Percentiles rank a stretch among this genome's conserved stretches.
Evolutionary conservation across 2,888 invertebrate species (phyloP).

Genomic region (Eumacrocentrus americanus): DNA sequence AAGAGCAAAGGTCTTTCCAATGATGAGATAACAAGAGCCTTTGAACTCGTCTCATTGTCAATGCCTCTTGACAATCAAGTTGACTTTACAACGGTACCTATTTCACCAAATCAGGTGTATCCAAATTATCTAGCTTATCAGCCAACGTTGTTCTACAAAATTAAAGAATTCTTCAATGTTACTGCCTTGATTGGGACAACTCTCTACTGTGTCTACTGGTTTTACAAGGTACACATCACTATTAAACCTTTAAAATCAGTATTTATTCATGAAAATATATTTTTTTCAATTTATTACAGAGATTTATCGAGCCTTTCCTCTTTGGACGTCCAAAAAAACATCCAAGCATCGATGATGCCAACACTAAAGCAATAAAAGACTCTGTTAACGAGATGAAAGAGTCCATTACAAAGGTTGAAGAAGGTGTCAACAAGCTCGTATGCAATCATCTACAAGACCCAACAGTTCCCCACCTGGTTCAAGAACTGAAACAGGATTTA

Average conservation of each 20-base stretch:
- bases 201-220: conserved; percentile 78
- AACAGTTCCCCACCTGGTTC: conserved; percentile 53
- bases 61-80: conserved; percentile 31
- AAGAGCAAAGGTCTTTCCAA: conserved; percentile 79
- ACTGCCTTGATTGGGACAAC: conserved; percentile 79
- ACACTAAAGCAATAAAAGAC: conserved; percentile 69
- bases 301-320: conserved; percentile 70
- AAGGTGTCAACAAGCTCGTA: conserved; percentile 66
- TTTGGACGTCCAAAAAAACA: conserved; percentile 74
- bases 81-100: conserved; percentile 49
- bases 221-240: conserved; percentile 75
- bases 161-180: conserved; percentile 75
- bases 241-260: conserved; percentile 74
- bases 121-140: conserved; percentile 44
- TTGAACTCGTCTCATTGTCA: conserved; percentile 66
- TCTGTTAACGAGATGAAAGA: conserved; percentile 69
- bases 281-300: conserved; percentile 59
- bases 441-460: conserved; percentile 50
- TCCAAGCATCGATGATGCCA: conserved; percentile 66
- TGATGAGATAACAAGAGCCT: conserved; percentile 75
- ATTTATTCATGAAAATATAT: conserved; percentile 22
- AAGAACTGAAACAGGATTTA: conserved; percentile 57
- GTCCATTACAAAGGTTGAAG: conserved; percentile 70
- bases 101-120: conserved; percentile 37
- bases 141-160: conserved; percentile 61